A percentile compares a stretch with the other conserved stretches of the same genome.
Evolutionary conservation across 2,113 vertebrate species (phyloP).

Genomic region (Nanger granti): DNA sequence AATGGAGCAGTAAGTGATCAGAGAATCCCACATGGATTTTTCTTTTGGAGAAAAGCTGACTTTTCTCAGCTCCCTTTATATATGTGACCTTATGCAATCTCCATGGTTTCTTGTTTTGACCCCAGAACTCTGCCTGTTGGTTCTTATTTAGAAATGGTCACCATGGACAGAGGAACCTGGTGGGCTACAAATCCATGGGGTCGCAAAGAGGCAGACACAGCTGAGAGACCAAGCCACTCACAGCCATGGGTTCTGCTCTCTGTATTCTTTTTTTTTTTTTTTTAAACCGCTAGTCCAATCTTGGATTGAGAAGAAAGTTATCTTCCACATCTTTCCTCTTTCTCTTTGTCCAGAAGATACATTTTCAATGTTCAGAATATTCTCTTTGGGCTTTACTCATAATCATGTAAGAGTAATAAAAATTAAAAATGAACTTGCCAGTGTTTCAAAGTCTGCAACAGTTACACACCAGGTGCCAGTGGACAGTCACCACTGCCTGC

Average conservation of each 20-base stretch:
- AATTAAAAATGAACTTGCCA: background rate
- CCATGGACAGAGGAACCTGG: background rate
- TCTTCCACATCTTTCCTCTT: background rate
- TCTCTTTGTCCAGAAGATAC: background rate
- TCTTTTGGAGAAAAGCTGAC: background rate
- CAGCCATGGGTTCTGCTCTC: background rate
- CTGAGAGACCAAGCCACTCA: background rate
- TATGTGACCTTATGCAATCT: background rate
- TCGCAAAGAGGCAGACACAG: background rate
- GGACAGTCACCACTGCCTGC: background rate
- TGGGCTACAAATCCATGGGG: background rate
- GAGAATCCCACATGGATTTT: background rate
- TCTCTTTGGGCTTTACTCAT: background rate
- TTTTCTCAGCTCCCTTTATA: background rate
- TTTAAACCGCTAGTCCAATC: background rate
- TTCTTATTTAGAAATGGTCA: background rate
- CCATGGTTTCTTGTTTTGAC: background rate
- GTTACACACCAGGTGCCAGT: rapidly evolving
- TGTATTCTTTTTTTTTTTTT: background rate
- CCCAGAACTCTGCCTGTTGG: background rate
- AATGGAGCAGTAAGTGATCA: background rate
- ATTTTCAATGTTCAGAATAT: background rate
- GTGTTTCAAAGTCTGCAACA: background rate
- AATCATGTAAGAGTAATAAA: background rate
- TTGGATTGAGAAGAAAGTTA: background rate